These are phyloP conservation scores for Drosophila yooni DNA, from an alignment of 2,888 invertebrate species.

Conservation along the genomic window DNA sequence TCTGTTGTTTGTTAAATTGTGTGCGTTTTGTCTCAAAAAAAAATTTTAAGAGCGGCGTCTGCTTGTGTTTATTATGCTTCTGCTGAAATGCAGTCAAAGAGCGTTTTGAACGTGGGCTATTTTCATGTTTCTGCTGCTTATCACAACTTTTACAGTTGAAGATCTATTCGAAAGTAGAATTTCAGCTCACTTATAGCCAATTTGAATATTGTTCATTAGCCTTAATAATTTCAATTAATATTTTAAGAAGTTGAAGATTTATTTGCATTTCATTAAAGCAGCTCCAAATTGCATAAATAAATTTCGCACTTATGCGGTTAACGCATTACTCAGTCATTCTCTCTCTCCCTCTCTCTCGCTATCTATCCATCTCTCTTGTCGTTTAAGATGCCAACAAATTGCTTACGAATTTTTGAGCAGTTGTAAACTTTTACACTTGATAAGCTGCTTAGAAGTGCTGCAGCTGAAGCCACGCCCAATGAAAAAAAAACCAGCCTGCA, in stretches of 20 bases:
- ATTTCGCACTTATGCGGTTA: neutral
- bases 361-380: neutral
- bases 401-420: conserved; percentile 1
- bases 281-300: neutral
- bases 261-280: conserved; percentile 3
- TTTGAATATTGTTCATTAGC: neutral
- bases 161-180: neutral
- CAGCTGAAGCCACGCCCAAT: conserved; percentile 7
- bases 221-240: neutral
- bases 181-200: neutral
- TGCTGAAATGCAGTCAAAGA: neutral
- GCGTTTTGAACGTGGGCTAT: neutral
- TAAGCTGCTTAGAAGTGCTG: conserved; percentile 24
- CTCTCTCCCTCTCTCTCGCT: neutral
- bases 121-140: neutral
- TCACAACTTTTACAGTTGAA: neutral
- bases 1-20: neutral
- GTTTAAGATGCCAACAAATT: conserved; percentile 10
- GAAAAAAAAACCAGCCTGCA: conserved; percentile 1
- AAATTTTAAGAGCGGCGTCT: neutral
- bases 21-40: neutral
- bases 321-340: neutral
- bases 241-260: neutral
- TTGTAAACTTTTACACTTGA: conserved; percentile 22
- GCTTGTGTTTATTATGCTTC: neutral